Base-by-base conservation (phyloP, 2,797 vertebrate species). In the Phataginus tricuspis region DNA sequence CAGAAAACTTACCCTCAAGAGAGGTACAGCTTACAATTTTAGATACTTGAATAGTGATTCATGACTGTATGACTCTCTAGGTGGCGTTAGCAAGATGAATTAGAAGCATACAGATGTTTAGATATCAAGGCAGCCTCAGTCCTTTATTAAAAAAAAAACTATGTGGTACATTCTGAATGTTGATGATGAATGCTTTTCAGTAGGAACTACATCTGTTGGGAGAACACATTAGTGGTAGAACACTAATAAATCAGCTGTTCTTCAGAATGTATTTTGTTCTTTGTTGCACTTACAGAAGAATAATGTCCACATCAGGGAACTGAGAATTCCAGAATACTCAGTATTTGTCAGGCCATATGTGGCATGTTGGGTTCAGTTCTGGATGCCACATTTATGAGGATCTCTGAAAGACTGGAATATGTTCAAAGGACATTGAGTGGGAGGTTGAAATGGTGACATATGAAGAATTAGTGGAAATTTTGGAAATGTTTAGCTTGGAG, bases 201-300 rank as follows among this genome's bases (percentile, higher is more conserved):
- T 91, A 91, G 91, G 63, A 95, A 79, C 31, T 82, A 74, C 37
- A 95, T 78, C 83, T 95, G 55, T 74, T 84, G 37, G 66, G 61
- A 94, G 57, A 91, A 85, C n/a, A 19, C 42, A 79, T 68, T 94
- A 68, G 21, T 91, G 51, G n/a, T 83, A 5, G 13, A 91, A 78
- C 53, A 94, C 57, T 86, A 96, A 89, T 86, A 96, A 72, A 95
- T 97, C 42, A 93, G 34, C 51, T 69, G 31, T 95, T 85, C n/a
- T 90, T 96, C 9, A 2, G 45, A 78, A 94, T 72, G 27, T 57
- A 74, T 86, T 89, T 95, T 88, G 51, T 91, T 97, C 27, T 82
- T 88, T 85, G 31, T 64, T 93, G 18, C 53, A 93, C 79, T 89
- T 93, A 75, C 69, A 69, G 39, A 86, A 95, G 29, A 91, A 94